Evolutionary conservation across 2,113 vertebrate species (phyloP).

Genomic region (Zootoca vivipara): DNA sequence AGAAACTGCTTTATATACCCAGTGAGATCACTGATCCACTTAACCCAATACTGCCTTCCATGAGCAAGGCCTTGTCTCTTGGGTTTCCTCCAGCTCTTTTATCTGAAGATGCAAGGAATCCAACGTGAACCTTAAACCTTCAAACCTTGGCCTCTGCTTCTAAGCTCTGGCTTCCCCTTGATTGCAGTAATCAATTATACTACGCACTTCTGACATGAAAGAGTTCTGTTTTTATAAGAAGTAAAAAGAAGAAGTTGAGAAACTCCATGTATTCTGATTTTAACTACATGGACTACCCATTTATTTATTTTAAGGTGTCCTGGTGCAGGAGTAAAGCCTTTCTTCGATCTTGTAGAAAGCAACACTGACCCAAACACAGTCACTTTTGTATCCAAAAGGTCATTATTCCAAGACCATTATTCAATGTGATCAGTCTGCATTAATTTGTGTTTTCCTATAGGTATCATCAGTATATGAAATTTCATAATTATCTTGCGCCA

Average conservation of each 20-base stretch:
- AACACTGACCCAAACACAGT: neutral
- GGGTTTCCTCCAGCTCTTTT: neutral
- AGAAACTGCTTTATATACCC: neutral
- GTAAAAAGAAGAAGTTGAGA: neutral
- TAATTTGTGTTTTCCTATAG: neutral
- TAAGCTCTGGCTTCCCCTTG: neutral
- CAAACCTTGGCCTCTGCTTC: neutral
- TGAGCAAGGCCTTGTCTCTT: neutral
- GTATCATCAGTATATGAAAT: slow-evolving; percentile 35
- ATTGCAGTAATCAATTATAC: slow-evolving; percentile 3
- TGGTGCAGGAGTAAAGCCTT: neutral
- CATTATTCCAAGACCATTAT: slow-evolving; percentile 22
- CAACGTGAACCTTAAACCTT: neutral
- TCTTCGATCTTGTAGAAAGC: slow-evolving; percentile 26
- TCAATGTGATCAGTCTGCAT: slow-evolving; percentile 18
- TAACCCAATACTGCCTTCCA: neutral
- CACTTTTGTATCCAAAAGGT: neutral
- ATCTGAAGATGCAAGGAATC: neutral
- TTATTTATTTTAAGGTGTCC: slow-evolving; percentile 11
- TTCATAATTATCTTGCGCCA: slow-evolving; percentile 7
- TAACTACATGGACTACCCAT: neutral
- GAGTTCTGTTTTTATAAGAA: neutral
- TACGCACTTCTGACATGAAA: neutral
- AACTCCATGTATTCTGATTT: neutral
- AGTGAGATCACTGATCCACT: neutral